Conservation (phyloP, 1,140 invertebrate species). For the Cataglyphis hispanica region DNA sequence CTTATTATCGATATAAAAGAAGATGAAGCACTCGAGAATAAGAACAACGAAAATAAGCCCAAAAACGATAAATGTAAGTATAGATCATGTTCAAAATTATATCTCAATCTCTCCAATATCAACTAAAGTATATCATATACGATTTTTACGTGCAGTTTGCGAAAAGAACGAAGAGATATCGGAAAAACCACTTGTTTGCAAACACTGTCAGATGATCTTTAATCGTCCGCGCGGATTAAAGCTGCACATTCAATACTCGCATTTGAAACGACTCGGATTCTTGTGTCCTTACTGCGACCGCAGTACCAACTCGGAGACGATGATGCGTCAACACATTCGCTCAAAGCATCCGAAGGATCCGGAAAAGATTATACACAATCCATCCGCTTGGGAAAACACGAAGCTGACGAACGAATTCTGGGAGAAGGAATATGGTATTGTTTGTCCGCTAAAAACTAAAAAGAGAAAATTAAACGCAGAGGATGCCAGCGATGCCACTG, state of each 20-base stretch:
- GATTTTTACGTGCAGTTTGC: constrained; percentile 8
- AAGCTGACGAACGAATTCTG: constrained; percentile 83
- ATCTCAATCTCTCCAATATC: not conserved
- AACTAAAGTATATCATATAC: not conserved
- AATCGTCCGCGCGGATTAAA: constrained; percentile 81
- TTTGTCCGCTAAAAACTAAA: constrained; percentile 68
- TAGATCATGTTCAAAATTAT: not conserved
- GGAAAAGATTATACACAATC: constrained; percentile 78
- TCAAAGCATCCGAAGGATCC: constrained; percentile 75
- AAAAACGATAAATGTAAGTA: constrained; percentile 52
- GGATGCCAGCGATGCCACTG: not conserved
- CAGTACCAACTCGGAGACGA: constrained; percentile 77
- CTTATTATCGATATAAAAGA: constrained; percentile 75
- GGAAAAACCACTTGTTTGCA: constrained; percentile 75
- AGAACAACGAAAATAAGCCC: not conserved
- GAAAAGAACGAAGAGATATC: not conserved
- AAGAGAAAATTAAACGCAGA: constrained; percentile 60
- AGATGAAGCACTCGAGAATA: constrained; percentile 26
- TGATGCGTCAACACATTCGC: constrained; percentile 81
- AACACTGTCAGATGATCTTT: constrained; percentile 83
- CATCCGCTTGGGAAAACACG: constrained; percentile 37
- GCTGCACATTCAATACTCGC: constrained; percentile 81
- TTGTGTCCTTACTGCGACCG: constrained; percentile 84
- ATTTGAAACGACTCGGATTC: constrained; percentile 81
- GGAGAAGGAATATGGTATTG: constrained; percentile 82